phyloP scores from a whole-genome alignment of 2,113 vertebrate genomes.

The Nerophis lumbriciformis region DNA sequence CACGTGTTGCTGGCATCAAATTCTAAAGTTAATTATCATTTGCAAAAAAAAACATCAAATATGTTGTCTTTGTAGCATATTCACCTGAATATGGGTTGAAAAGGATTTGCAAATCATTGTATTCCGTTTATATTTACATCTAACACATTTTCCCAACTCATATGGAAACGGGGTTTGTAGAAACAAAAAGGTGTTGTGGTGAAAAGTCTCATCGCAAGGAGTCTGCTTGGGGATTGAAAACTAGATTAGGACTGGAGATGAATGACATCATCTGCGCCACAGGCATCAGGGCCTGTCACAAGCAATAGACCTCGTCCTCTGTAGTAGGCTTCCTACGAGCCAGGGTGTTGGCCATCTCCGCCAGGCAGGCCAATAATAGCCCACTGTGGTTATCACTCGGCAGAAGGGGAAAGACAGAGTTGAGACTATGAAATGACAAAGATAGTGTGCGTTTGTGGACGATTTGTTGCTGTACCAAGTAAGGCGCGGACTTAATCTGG shows the following conservation, averaged over 20 bases:
- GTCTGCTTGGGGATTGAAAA: constrained; percentile 47
- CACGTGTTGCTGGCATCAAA: no score
- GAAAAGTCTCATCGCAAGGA: constrained; percentile 36
- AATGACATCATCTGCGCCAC: constrained; percentile 47
- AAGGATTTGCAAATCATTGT: no score
- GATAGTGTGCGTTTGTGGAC: background rate
- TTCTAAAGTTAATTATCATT: no score
- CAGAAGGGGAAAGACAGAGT: background rate
- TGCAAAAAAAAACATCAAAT: no score
- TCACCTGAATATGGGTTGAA: no score
- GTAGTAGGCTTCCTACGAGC: constrained; percentile 17
- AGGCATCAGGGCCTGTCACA: constrained; percentile 37
- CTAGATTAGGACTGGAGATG: constrained; percentile 46
- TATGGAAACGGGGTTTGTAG: no score
- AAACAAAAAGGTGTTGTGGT: constrained; percentile 24
- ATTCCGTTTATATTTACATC: no score
- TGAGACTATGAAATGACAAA: background rate
- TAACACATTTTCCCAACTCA: no score
- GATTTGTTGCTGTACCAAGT: background rate
- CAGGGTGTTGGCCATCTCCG: constrained; percentile 21
- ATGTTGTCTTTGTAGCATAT: no score
- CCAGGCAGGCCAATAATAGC: constrained; percentile 3
- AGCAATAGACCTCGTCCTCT: constrained; percentile 34
- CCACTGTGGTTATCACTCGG: background rate
- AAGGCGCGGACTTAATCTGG: background rate